Conservation (phyloP, 1,140 invertebrate genomes). For the Lepidurus packardi region DNA sequence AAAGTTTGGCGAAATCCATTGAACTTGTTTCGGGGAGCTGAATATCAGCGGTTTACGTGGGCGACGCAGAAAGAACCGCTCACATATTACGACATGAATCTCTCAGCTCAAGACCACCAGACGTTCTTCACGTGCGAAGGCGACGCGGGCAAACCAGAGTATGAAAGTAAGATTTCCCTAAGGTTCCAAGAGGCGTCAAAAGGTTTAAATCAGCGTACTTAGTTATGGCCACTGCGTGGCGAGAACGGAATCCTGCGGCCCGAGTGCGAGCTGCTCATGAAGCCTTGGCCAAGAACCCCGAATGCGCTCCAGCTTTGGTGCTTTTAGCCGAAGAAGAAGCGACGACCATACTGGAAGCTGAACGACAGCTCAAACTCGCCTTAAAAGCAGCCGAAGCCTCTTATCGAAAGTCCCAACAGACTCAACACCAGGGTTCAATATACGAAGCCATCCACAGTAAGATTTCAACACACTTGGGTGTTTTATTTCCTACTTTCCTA, state of each 20-base stretch:
- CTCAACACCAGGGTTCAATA: conserved; percentile 66
- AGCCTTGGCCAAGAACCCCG: conserved; percentile 82
- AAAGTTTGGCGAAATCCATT: conserved; percentile 98
- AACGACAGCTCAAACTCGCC: conserved; percentile 80
- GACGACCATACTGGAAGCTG: conserved; percentile 80
- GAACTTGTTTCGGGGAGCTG: conserved; percentile 90
- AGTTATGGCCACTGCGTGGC: conserved; percentile 96
- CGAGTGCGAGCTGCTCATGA: conserved; percentile 87
- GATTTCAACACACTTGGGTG: conserved; percentile 36
- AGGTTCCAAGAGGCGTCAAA: conserved; percentile 26
- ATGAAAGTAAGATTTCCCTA: conserved; percentile 62
- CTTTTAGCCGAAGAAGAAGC: conserved; percentile 94
- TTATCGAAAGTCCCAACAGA: conserved; percentile 73
- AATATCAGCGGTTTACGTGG: conserved; percentile 89
- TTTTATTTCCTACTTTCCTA: conserved; percentile 34
- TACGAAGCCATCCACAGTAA: conserved; percentile 74
- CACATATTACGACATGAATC: conserved; percentile 98
- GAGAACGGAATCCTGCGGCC: conserved; percentile 86
- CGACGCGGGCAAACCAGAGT: conserved; percentile 81
- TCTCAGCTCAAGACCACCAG: conserved; percentile 97
- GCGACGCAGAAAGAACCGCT: conserved; percentile 88
- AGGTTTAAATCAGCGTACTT: conserved; percentile 34
- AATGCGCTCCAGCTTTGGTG: conserved; percentile 93
- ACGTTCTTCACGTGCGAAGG: conserved; percentile 95
- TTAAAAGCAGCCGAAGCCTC: conserved; percentile 80